phyloP scores from a whole-genome alignment of 2,888 invertebrate species.

The Drosophila rellima region DNA sequence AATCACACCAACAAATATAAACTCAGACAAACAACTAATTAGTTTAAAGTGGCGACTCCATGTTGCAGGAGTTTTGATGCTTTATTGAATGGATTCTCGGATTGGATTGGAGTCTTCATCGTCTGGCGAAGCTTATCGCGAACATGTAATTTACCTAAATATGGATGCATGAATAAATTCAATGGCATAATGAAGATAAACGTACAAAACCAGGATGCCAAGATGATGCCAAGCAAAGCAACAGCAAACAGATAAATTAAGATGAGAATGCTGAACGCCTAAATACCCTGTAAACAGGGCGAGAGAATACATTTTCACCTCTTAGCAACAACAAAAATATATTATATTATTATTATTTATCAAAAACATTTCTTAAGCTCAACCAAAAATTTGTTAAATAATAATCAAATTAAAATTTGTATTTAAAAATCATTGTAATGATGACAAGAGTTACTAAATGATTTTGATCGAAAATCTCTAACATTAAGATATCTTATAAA shows the following conservation, averaged over 20 bases:
- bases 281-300: conserved; percentile 28
- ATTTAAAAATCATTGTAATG: too few relatives aligned
- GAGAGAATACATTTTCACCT: too few relatives aligned
- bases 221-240: conserved; percentile 34
- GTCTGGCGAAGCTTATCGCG: conserved; percentile 56
- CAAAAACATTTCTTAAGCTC: too few relatives aligned
- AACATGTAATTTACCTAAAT: conserved; percentile 78
- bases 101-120: conserved; percentile 19
- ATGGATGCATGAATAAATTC: conserved; percentile 76
- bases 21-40: conserved; percentile 66
- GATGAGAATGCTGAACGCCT: not conserved
- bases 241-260: conserved; percentile 8
- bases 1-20: conserved; percentile 26
- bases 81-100: conserved; percentile 3
- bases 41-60: conserved; percentile 52
- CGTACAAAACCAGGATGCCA: conserved; percentile 52
- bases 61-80: conserved; percentile 14
- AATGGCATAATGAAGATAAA: conserved; percentile 75
- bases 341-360: too few relatives aligned
- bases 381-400: too few relatives aligned
- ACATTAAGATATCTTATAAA: too few relatives aligned
- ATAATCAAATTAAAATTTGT: too few relatives aligned
- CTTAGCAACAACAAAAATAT: too few relatives aligned
- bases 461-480: too few relatives aligned
- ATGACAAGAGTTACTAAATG: too few relatives aligned